These are phyloP conservation scores for Poecilia gillii DNA, from an alignment of 2,797 vertebrate genomes.

Conservation along the genomic window DNA sequence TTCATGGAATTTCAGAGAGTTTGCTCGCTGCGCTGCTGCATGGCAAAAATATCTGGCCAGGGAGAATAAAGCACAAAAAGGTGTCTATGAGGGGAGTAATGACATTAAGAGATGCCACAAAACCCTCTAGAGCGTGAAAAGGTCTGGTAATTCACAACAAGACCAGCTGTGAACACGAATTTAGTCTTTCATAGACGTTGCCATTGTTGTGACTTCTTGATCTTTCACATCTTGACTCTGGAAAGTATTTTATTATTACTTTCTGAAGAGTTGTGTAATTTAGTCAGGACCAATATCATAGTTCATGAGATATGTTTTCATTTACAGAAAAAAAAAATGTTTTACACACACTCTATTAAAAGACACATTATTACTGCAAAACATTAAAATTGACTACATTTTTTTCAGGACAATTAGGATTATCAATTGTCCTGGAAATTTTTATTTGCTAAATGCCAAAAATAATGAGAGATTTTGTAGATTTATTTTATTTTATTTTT, in stretches of 20 bases:
- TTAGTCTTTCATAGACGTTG: background rate
- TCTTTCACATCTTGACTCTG: background rate
- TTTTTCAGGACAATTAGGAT: background rate
- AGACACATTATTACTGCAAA: background rate
- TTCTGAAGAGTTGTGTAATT: background rate
- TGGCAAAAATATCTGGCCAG: constrained; percentile 11
- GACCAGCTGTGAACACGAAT: background rate
- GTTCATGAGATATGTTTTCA: background rate
- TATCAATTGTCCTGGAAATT: background rate
- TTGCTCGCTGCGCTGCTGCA: constrained; percentile 19
- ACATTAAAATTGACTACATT: background rate
- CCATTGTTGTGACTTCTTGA: background rate
- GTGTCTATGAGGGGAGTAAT: background rate
- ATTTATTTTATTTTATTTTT: too few relatives aligned
- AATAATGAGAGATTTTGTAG: too few relatives aligned
- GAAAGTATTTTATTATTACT: background rate
- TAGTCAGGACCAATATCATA: background rate
- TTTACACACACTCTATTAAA: background rate
- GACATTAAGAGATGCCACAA: background rate
- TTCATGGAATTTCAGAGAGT: constrained; percentile 49
- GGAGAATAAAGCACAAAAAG: constrained; percentile 15
- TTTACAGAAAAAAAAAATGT: background rate
- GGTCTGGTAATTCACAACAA: background rate
- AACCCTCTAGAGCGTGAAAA: background rate
- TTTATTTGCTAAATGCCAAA: background rate